Conservation (phyloP, 2,888 invertebrate species). For the Athripsodes cinereus region DNA sequence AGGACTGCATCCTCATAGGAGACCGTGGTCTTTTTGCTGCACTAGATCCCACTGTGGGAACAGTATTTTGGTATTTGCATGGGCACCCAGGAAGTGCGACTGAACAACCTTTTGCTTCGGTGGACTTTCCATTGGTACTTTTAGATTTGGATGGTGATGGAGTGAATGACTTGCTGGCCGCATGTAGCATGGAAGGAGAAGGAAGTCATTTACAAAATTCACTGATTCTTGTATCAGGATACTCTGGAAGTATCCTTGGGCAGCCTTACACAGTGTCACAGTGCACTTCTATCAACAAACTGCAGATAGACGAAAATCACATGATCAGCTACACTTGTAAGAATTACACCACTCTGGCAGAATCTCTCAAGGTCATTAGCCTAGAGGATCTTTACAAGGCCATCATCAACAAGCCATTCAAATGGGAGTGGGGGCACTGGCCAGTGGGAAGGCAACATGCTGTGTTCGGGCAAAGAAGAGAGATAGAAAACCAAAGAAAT, state of each 20-base stretch:
- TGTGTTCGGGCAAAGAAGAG: slow-evolving; percentile 51
- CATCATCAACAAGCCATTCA: slow-evolving; percentile 35
- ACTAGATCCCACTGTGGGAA: slow-evolving; percentile 47
- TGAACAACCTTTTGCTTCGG: slow-evolving; percentile 47
- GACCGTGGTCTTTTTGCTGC: slow-evolving; percentile 56
- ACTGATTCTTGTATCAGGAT: slow-evolving; percentile 64
- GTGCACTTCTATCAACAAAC: slow-evolving; percentile 52
- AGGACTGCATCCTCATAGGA: slow-evolving; percentile 71
- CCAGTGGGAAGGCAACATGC: slow-evolving; percentile 45
- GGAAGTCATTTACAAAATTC: slow-evolving; percentile 47
- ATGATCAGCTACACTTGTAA: slow-evolving; percentile 53
- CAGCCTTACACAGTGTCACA: slow-evolving; percentile 55
- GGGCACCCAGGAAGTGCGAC: slow-evolving; percentile 46
- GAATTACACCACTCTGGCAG: slow-evolving; percentile 46
- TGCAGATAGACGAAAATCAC: slow-evolving; percentile 49
- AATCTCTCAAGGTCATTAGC: slow-evolving; percentile 45
- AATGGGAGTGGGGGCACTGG: slow-evolving; percentile 35
- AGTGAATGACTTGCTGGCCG: slow-evolving; percentile 61
- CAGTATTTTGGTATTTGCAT: slow-evolving; percentile 55
- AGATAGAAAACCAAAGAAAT: slow-evolving; percentile 50
- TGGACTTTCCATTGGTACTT: slow-evolving; percentile 64
- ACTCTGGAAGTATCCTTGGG: slow-evolving; percentile 59
- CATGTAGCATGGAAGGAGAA: slow-evolving; percentile 48
- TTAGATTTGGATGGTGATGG: slow-evolving; percentile 69
- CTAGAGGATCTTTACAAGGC: slow-evolving; percentile 41